phyloP scores from a whole-genome alignment of 1,140 invertebrate species.

The Euborellia annulipes region DNA sequence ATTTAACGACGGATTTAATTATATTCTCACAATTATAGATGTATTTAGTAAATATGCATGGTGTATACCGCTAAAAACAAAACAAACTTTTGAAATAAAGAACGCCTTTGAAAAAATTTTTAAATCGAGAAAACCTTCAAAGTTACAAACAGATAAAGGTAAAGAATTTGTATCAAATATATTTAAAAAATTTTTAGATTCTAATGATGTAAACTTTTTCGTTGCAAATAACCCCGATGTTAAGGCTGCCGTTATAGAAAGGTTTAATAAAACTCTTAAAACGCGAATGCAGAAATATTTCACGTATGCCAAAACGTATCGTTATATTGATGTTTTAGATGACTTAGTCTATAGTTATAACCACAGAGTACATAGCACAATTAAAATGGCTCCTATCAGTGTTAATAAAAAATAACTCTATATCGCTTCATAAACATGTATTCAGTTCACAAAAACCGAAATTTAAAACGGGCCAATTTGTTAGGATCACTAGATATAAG shows the following conservation, averaged over 20 bases:
- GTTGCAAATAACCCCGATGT: not conserved
- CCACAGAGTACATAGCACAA: not conserved
- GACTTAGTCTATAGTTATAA: not conserved
- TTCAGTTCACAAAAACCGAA: not conserved
- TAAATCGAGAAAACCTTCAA: slow-evolving; percentile 8
- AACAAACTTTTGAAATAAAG: slow-evolving; percentile 16
- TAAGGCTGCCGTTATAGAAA: not conserved
- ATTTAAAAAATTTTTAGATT: not conserved
- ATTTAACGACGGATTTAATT: slow-evolving; percentile 20
- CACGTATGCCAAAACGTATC: not conserved
- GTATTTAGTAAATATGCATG: slow-evolving; percentile 24
- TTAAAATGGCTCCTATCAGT: not conserved
- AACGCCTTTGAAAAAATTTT: slow-evolving; percentile 19
- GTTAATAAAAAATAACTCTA: not conserved
- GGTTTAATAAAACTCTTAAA: not conserved
- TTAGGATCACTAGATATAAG: not conserved
- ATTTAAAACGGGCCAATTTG: not conserved
- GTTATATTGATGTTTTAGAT: not conserved
- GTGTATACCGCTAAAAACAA: slow-evolving; percentile 21
- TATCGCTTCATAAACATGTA: too few species aligned
- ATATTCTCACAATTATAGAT: slow-evolving; percentile 26
- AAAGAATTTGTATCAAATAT: slow-evolving; percentile 15
- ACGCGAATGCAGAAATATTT: not conserved
- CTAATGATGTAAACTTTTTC: not conserved
- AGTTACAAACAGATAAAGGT: slow-evolving; percentile 19